Evolutionary conservation across 1,140 invertebrate species (phyloP).

Genomic region (Heliconius hewitsoni): DNA sequence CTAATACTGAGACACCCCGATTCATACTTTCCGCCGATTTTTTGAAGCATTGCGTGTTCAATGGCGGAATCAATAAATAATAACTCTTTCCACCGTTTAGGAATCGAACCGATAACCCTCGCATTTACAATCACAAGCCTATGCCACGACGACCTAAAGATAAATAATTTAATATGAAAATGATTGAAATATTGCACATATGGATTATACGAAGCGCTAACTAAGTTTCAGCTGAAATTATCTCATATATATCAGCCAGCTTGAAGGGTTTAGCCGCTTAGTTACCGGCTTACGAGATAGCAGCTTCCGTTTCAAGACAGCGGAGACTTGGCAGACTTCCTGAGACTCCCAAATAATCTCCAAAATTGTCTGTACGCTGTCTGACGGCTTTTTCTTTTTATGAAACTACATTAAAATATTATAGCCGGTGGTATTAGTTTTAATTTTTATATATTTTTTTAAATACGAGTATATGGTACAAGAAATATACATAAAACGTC

Average conservation of each 20-base stretch:
- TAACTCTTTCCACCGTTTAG: too few relatives aligned
- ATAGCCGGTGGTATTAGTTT: too few relatives aligned
- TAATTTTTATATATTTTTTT: neutral
- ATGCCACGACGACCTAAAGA: neutral
- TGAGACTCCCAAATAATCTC: slow-evolving; percentile 1
- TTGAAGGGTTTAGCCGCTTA: slow-evolving; percentile 8
- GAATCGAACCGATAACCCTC: too few relatives aligned
- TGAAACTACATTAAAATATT: neutral
- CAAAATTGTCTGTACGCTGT: neutral
- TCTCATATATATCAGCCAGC: slow-evolving; percentile 3
- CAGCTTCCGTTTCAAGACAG: neutral
- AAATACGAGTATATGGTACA: too few relatives aligned
- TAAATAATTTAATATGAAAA: neutral
- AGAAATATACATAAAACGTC: neutral
- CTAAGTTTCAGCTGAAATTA: neutral
- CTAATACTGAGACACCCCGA: too few relatives aligned
- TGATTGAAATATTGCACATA: neutral
- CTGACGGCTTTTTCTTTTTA: neutral
- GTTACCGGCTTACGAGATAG: slow-evolving; percentile 15
- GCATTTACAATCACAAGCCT: too few relatives aligned
- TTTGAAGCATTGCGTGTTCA: too few relatives aligned
- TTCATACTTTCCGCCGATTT: too few relatives aligned
- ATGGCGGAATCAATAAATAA: too few relatives aligned
- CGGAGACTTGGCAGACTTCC: slow-evolving; percentile 9
- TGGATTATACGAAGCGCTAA: neutral